Base-by-base conservation (phyloP, 2,113 vertebrate species). In the Myiozetetes cayanensis region DNA sequence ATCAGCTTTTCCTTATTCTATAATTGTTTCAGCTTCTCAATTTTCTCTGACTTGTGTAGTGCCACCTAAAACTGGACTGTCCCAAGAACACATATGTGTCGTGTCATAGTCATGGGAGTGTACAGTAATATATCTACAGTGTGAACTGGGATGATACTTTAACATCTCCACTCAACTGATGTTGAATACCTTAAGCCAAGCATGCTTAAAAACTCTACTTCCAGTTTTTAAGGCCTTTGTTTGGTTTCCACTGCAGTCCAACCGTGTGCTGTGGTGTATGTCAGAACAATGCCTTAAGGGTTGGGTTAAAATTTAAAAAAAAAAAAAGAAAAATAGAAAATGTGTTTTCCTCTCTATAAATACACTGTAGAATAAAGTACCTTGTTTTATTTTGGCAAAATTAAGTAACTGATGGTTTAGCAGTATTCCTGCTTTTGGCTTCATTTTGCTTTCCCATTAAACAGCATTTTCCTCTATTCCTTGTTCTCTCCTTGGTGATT, bases 91-190 rank as follows among this genome's bases (percentile, higher is more conserved):
- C 3, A 9, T 2, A 3, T 52, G 17, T 66, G 21, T 84, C 4
- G 9, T 65, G 23, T 62, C 23, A 31, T n/a, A 47, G 35, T 77
- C 59, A 15, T 7, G 43, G 44, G 27, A 68, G 22, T 5, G 4
- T 79, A 41, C 21, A 56, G 35, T 68, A 28, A 39, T 44, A 9
- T 2, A 68, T 30, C 15, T 22, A 4, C 0, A 0, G 2, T 59
- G 47, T 61, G 58, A 86, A 47, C 14, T 63, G 52, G 23, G 74
- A 37, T 49, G 18, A 53, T 73, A 27, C 4, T 6, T 37, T 3
- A 31, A 27, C 50, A 66, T 56, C 17, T 70, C 18, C n/a, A 28
- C 20, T 43, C 43, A 58, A 16, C 16, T 79, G 15, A 37, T 55
- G 31, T 4, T 50, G 30, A 70, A 4, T 78, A 37, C 27, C 39